Conservation (phyloP, 2,888 invertebrate genomes). For the Tipula helvola region DNA sequence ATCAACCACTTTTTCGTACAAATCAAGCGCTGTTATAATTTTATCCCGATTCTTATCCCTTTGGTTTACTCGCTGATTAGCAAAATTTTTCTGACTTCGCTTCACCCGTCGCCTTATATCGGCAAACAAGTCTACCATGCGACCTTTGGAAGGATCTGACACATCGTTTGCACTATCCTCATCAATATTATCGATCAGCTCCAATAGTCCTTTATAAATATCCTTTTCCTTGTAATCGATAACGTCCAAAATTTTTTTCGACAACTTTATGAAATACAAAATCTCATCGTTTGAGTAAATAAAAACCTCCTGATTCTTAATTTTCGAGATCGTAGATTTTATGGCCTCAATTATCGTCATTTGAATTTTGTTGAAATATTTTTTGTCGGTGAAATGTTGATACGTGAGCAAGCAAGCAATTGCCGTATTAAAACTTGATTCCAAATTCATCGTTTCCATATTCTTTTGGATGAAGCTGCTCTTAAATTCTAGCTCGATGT, state of each 20-base stretch:
- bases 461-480: not conserved
- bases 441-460: conserved; percentile 7
- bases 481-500: not conserved
- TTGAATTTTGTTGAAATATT: not conserved
- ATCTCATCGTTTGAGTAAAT: not conserved
- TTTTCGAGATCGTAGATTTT: not conserved
- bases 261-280: not conserved
- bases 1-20: not conserved
- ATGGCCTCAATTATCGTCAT: not conserved
- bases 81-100: not conserved
- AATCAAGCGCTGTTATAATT: not conserved
- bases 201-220: not conserved
- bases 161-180: not conserved
- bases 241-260: not conserved
- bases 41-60: not conserved
- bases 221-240: not conserved
- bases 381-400: not conserved
- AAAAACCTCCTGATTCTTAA: not conserved
- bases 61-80: not conserved
- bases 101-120: not conserved
- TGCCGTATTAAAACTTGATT: not conserved
- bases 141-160: not conserved
- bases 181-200: not conserved
- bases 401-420: not conserved
- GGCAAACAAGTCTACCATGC: not conserved